Percentiles rank a stretch among this genome's conserved stretches.
Evolutionary conservation across 2,888 invertebrate species (phyloP).

Genomic region (Sminthurinus aureus): DNA sequence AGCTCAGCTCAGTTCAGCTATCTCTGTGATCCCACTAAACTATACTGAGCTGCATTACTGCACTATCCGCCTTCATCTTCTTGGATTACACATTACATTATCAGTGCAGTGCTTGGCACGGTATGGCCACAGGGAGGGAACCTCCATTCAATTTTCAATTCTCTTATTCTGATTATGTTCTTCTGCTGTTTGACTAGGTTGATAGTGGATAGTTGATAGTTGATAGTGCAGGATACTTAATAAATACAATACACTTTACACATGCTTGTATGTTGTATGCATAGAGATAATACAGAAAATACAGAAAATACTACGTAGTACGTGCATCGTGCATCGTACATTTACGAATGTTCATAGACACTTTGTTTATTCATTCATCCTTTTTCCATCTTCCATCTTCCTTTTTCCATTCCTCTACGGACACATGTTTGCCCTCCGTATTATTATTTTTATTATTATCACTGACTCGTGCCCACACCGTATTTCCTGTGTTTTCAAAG

Average conservation of each 20-base stretch:
- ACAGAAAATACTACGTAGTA: background rate
- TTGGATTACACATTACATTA: too few species aligned
- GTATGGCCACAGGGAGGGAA: background rate
- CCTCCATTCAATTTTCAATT: background rate
- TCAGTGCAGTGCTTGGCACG: background rate
- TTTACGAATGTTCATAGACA: background rate
- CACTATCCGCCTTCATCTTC: too few species aligned
- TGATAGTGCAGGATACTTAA: too few species aligned
- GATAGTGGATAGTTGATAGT: too few species aligned
- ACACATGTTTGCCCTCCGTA: conserved; percentile 26
- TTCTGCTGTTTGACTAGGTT: too few species aligned
- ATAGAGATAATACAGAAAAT: background rate
- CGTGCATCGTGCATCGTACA: too few species aligned
- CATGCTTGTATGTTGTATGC: too few species aligned
- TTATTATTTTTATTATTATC: conserved; percentile 27
- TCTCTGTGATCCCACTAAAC: background rate
- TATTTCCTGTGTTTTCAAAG: conserved; percentile 26
- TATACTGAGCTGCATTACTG: too few species aligned
- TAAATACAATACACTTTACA: background rate
- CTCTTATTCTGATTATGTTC: too few species aligned
- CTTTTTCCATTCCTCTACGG: too few species aligned
- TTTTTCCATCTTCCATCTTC: conserved; percentile 7
- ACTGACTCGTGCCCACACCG: conserved; percentile 31
- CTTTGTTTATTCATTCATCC: background rate
- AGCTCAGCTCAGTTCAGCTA: too few species aligned